Conservation (phyloP, 2,113 vertebrate genomes). For the Synchiropus splendidus region DNA sequence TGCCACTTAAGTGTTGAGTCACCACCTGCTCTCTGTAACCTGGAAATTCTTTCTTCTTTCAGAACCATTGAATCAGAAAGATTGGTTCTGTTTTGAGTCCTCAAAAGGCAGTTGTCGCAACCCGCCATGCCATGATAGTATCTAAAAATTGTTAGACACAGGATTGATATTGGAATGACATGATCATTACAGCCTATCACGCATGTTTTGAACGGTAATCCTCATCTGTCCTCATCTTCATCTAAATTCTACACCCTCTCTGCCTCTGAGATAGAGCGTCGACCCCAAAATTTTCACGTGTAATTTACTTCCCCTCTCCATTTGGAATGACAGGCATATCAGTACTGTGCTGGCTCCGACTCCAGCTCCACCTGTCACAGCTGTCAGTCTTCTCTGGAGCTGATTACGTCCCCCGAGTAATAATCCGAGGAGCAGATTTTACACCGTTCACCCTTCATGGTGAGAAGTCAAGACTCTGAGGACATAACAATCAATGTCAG, state of each 20-base stretch:
- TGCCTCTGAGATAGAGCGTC: slow-evolving; percentile 1
- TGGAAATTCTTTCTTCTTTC: too few relatives aligned
- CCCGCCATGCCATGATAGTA: too few relatives aligned
- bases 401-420: slow-evolving; percentile 51
- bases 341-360: slow-evolving; percentile 48
- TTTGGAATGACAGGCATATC: slow-evolving; percentile 60
- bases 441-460: slow-evolving; percentile 44
- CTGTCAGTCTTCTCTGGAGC: slow-evolving; percentile 48
- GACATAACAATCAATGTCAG: slow-evolving; percentile 64
- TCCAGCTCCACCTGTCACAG: slow-evolving; percentile 53
- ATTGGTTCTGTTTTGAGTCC: too few relatives aligned
- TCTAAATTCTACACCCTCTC: slow-evolving; percentile 5
- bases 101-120: too few relatives aligned
- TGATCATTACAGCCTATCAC: too few relatives aligned
- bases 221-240: too few relatives aligned
- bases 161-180: too few relatives aligned
- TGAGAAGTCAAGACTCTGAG: slow-evolving; percentile 40
- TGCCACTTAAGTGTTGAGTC: too few relatives aligned
- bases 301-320: slow-evolving; percentile 26
- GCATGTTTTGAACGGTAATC: too few relatives aligned
- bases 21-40: too few relatives aligned
- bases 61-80: too few relatives aligned
- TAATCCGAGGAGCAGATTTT: slow-evolving; percentile 39
- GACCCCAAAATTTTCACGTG: slow-evolving; percentile 30
- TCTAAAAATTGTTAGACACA: too few relatives aligned